Evolutionary conservation across 2,797 vertebrate genomes (phyloP).

Genomic region (Clarias laeviceps): DNA sequence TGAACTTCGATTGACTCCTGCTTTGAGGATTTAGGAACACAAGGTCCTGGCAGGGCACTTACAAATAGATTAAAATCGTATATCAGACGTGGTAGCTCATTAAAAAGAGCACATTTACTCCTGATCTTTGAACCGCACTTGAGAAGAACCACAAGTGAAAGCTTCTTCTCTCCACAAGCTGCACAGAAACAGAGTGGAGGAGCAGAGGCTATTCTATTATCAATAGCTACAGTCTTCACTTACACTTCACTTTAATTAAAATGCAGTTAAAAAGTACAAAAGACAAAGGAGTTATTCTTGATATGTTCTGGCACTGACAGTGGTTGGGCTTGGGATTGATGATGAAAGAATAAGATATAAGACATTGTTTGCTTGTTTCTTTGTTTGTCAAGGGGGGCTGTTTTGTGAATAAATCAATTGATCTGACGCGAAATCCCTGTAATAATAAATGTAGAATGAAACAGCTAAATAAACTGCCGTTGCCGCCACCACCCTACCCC

Average conservation of each 20-base stretch:
- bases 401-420: slow-evolving; percentile 1
- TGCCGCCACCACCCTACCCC: no score
- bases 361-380: not conserved
- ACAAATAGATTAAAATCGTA: slow-evolving; percentile 31
- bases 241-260: slow-evolving; percentile 55
- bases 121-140: slow-evolving; percentile 42
- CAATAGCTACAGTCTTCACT: slow-evolving; percentile 65
- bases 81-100: slow-evolving; percentile 25
- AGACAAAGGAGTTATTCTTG: slow-evolving; percentile 70
- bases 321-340: slow-evolving; percentile 64
- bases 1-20: not conserved
- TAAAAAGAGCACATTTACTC: slow-evolving; percentile 31
- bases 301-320: slow-evolving; percentile 67
- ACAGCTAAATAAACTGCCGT: not conserved
- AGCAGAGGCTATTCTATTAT: slow-evolving; percentile 61
- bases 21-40: not conserved
- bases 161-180: slow-evolving; percentile 30
- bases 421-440: not conserved
- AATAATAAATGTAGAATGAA: not conserved
- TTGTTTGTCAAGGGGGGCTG: no score
- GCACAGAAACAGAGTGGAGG: slow-evolving; percentile 28
- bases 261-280: slow-evolving; percentile 75
- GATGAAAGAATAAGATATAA: slow-evolving; percentile 1
- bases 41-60: not conserved
- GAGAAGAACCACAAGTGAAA: slow-evolving; percentile 26